Percentiles rank a stretch among this genome's conserved stretches.
Conservation (phyloP, 2,797 vertebrate genomes). For the Poecilia picta region DNA sequence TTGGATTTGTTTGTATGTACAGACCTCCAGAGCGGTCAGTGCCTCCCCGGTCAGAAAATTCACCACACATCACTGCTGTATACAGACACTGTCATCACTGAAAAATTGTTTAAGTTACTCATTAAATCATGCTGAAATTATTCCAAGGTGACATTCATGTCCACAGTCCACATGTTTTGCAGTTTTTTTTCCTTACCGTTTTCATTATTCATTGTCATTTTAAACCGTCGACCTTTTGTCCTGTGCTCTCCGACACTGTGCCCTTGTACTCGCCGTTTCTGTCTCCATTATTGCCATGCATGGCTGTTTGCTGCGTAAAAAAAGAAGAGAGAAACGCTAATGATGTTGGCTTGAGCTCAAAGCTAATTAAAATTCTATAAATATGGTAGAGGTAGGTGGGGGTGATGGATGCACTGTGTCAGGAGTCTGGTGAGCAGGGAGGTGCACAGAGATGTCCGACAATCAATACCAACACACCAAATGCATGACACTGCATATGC, state of each 20-base stretch:
- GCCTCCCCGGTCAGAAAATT: neutral
- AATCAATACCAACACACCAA: conserved; percentile 82
- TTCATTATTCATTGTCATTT: conserved; percentile 82
- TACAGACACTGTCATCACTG: conserved; percentile 63
- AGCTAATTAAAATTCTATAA: conserved; percentile 92
- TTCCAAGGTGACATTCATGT: conserved; percentile 82
- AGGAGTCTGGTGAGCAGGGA: conserved; percentile 78
- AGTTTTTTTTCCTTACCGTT: conserved; percentile 47
- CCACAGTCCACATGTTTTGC: conserved; percentile 64
- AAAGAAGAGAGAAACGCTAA: conserved; percentile 77
- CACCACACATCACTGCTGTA: conserved; percentile 15
- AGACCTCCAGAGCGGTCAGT: neutral
- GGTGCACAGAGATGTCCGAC: conserved; percentile 69
- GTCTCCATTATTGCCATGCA: conserved; percentile 80
- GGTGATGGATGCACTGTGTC: conserved; percentile 86
- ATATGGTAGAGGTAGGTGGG: conserved; percentile 78
- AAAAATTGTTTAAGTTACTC: conserved; percentile 50
- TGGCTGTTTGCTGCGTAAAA: conserved; percentile 73
- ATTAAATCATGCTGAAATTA: conserved; percentile 75
- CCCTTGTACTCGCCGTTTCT: conserved; percentile 71
- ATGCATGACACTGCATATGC: conserved; percentile 83
- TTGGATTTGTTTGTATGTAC: neutral
- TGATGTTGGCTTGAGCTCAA: conserved; percentile 82
- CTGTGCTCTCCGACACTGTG: conserved; percentile 52
- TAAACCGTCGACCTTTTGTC: conserved; percentile 75